These are phyloP conservation scores for Zhengitettix transpicula DNA, from an alignment of 2,888 invertebrate genomes.

Conservation along the genomic window DNA sequence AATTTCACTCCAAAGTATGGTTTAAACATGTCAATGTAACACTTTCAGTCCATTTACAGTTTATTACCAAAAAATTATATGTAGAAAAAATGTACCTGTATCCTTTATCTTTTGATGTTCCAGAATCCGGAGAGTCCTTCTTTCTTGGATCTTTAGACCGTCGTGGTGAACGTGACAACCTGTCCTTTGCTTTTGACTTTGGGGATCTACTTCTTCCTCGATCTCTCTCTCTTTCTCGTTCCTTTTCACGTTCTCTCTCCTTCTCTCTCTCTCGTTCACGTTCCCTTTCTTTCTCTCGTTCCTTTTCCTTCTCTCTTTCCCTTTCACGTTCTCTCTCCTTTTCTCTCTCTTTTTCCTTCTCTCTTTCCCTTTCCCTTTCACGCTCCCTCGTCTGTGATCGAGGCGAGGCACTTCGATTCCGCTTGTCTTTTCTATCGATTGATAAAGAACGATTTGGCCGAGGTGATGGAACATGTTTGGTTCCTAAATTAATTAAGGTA, in stretches of 20 bases:
- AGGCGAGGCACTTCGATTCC: conserved; percentile 14
- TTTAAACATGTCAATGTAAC: too few species aligned
- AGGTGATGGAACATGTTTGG: conserved; percentile 9
- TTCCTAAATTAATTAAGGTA: neutral
- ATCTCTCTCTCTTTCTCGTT: conserved; percentile 23
- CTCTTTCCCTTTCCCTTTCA: conserved; percentile 21
- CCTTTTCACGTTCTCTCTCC: conserved; percentile 23
- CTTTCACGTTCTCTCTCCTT: conserved; percentile 16
- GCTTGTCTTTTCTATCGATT: conserved; percentile 13
- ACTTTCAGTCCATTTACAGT: too few species aligned
- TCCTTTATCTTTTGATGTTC: conserved; percentile 22
- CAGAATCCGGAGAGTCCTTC: conserved; percentile 27
- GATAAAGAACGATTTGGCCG: conserved; percentile 12
- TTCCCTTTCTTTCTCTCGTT: conserved; percentile 26
- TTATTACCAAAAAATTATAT: too few species aligned
- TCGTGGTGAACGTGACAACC: conserved; percentile 23
- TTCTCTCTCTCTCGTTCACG: conserved; percentile 22
- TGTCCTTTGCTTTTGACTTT: conserved; percentile 12
- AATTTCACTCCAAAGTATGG: too few species aligned
- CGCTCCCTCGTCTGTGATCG: conserved; percentile 14
- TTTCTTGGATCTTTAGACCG: conserved; percentile 21
- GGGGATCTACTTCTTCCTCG: conserved; percentile 17
- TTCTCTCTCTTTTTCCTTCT: conserved; percentile 23
- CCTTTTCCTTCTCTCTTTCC: conserved; percentile 26
- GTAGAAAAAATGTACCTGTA: conserved; percentile 2